Evolutionary conservation across 2,113 vertebrate species (phyloP).

Genomic region (Formicarius rufipectus): DNA sequence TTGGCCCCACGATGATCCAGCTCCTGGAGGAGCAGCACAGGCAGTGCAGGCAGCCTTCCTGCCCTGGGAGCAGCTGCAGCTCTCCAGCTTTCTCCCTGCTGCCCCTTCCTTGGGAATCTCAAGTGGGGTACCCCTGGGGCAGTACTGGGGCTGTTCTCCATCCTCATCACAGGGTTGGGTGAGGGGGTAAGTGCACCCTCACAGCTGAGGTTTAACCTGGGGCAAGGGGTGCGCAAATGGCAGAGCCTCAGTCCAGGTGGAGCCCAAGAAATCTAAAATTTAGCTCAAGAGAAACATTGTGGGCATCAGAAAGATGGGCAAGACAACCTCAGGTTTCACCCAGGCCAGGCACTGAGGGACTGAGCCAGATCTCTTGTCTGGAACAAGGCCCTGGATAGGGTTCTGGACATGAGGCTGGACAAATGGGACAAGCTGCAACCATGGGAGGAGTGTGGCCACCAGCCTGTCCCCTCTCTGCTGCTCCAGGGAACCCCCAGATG

Average conservation of each 20-base stretch:
- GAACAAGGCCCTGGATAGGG: not conserved
- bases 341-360: not conserved
- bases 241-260: not conserved
- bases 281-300: accelerated
- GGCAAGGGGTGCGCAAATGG: not conserved
- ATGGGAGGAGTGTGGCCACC: not conserved
- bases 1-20: accelerated
- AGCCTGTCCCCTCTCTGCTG: not conserved
- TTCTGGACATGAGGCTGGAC: not conserved
- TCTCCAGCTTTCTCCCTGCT: not conserved
- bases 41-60: not conserved
- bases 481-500: not conserved
- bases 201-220: not conserved
- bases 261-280: not conserved
- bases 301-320: not conserved
- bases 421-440: not conserved
- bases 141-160: not conserved
- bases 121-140: no score
- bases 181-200: not conserved
- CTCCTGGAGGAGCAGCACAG: accelerated
- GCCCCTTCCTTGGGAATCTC: not conserved
- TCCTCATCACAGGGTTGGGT: not conserved
- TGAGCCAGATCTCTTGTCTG: not conserved
- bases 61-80: not conserved
- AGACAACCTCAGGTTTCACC: not conserved